These are phyloP conservation scores for Drosophila varians DNA, from an alignment of 1,140 invertebrate genomes.

Conservation along the genomic window DNA sequence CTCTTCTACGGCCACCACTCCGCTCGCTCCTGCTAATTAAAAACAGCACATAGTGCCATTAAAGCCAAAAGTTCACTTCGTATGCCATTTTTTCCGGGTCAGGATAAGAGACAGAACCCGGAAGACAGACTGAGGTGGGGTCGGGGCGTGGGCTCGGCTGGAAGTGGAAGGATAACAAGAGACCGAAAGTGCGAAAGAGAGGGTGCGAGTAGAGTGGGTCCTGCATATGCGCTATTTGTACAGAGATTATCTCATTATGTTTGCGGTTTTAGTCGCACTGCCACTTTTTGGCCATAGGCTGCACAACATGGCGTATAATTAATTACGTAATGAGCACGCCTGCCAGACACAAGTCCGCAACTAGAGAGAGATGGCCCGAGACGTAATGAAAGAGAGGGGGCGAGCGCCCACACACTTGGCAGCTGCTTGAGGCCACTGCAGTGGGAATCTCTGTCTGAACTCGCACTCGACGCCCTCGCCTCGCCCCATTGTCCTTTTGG, in stretches of 20 bases:
- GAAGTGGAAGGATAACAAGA: slow-evolving; percentile 1
- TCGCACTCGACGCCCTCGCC: slow-evolving; percentile 23
- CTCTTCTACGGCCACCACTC: not conserved
- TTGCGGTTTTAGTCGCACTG: slow-evolving; percentile 69
- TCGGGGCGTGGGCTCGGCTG: not conserved
- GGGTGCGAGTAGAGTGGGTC: not conserved
- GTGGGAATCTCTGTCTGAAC: slow-evolving; percentile 19
- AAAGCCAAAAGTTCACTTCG: slow-evolving; percentile 74
- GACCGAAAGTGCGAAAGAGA: not conserved
- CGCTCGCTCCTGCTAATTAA: slow-evolving; percentile 63
- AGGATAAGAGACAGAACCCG: slow-evolving; percentile 20
- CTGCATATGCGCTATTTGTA: slow-evolving; percentile 68
- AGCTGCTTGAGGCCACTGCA: slow-evolving; percentile 47
- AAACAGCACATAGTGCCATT: slow-evolving; percentile 74
- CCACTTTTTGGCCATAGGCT: slow-evolving; percentile 66
- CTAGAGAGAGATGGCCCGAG: slow-evolving; percentile 5
- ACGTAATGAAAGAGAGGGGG: not conserved
- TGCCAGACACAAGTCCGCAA: slow-evolving; percentile 45
- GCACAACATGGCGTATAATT: slow-evolving; percentile 76
- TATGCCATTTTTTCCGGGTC: slow-evolving; percentile 30
- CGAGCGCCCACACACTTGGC: slow-evolving; percentile 27
- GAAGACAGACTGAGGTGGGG: not conserved
- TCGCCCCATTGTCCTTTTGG: slow-evolving; percentile 42
- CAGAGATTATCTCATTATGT: slow-evolving; percentile 78
- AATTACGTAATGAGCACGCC: slow-evolving; percentile 77